Percentiles rank a stretch among this genome's conserved stretches.
Evolutionary conservation across 2,113 vertebrate genomes (phyloP).

Genomic region (Rhynchopsitta pachyrhyncha): DNA sequence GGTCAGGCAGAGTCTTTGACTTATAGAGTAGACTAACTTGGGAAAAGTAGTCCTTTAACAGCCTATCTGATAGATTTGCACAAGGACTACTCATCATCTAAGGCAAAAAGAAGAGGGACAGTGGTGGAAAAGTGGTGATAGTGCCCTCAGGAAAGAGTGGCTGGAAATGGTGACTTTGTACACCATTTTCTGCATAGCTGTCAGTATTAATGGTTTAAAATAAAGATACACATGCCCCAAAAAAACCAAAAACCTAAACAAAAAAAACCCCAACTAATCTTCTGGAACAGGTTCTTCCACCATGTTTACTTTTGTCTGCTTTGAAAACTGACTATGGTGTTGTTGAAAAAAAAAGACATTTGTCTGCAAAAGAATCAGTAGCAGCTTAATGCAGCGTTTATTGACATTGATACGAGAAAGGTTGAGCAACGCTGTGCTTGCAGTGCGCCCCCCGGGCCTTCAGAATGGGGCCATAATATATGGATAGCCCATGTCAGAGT

Average conservation of each 20-base stretch:
- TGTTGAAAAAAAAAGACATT: not conserved
- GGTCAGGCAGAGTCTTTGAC: not conserved
- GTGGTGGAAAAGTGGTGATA: not conserved
- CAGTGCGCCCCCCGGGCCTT: rapidly evolving
- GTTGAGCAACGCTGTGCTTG: not conserved
- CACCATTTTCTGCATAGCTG: not conserved
- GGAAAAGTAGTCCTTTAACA: not conserved
- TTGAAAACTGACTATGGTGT: not conserved
- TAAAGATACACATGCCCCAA: rapidly evolving
- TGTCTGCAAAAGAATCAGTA: not conserved
- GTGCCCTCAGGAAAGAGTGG: not conserved
- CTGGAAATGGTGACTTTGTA: not conserved
- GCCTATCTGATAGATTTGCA: not conserved
- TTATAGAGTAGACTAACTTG: not conserved
- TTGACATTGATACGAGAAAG: not conserved
- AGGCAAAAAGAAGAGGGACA: not conserved
- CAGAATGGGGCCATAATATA: not conserved
- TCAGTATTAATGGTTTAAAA: not conserved
- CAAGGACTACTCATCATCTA: not conserved
- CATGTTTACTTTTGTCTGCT: not conserved
- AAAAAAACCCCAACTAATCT: not conserved
- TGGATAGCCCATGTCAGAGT: not conserved
- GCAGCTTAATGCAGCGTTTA: not conserved
- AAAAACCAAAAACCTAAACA: not conserved
- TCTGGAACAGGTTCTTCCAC: not conserved